These are phyloP conservation scores for Onychorhynchus coronatus DNA, from an alignment of 2,113 vertebrate species.

Conservation along the genomic window DNA sequence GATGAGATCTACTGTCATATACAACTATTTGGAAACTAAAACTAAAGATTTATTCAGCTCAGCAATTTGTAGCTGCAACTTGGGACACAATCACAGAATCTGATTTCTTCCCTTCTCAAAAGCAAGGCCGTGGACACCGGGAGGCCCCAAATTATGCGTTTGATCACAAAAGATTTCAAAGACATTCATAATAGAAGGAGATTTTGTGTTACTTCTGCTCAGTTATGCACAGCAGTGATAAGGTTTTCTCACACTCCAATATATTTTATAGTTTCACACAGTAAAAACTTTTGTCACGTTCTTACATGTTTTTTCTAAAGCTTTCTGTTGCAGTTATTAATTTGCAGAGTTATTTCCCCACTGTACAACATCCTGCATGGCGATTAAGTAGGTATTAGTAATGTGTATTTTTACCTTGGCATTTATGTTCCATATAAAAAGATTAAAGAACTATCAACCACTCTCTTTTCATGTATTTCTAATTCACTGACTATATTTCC, in stretches of 20 bases:
- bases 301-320: neutral
- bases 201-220: neutral
- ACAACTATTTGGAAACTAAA: neutral
- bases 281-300: neutral
- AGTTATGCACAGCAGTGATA: neutral
- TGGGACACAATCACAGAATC: neutral
- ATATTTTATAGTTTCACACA: neutral
- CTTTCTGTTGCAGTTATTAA: neutral
- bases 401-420: neutral
- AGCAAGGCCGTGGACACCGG: neutral
- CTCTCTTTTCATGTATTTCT: constrained; percentile 4
- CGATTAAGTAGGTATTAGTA: neutral
- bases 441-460: neutral
- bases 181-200: neutral
- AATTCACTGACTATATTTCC: neutral
- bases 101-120: neutral
- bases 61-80: neutral
- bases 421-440: neutral
- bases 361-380: neutral
- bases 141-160: neutral
- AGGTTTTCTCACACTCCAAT: neutral
- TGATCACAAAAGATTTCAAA: neutral
- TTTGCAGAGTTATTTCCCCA: neutral
- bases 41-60: neutral
- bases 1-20: neutral